Evolutionary conservation across 2,113 vertebrate species (phyloP).

Genomic region (Axis porcinus): DNA sequence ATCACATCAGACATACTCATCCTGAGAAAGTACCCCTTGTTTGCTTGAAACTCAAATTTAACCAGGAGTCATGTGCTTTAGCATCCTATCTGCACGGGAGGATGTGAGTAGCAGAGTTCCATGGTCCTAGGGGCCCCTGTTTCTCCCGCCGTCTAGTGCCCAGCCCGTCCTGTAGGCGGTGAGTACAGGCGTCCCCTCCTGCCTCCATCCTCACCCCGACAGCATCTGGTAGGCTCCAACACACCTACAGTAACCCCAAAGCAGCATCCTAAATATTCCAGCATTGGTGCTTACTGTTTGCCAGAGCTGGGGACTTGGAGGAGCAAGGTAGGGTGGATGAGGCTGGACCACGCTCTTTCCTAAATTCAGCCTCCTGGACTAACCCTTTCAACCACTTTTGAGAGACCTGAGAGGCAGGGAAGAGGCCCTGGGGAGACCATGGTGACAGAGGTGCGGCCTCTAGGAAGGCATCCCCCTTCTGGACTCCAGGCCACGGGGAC

Average conservation of each 20-base stretch:
- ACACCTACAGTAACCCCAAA: neutral
- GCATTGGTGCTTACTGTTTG: neutral
- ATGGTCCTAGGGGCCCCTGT: neutral
- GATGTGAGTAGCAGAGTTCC: neutral
- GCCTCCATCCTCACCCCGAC: neutral
- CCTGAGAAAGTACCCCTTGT: neutral
- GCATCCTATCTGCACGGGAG: neutral
- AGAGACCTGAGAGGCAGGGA: neutral
- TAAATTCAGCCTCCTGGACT: neutral
- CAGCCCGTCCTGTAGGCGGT: neutral
- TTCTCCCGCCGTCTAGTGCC: neutral
- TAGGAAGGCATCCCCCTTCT: neutral
- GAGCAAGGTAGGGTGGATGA: neutral
- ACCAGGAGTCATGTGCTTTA: accelerated
- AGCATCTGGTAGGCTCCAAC: neutral
- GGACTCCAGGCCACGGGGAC: neutral
- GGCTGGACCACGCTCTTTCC: neutral
- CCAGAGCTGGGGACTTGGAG: neutral
- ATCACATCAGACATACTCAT: neutral
- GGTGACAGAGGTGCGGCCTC: neutral
- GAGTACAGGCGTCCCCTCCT: neutral
- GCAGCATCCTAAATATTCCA: neutral
- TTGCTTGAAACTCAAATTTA: neutral
- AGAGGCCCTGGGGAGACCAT: neutral
- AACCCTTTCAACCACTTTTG: neutral